A percentile compares a stretch with the other conserved stretches of the same genome.
phyloP scores from a whole-genome alignment of 2,888 invertebrate species.

The Epirrita christyi region DNA sequence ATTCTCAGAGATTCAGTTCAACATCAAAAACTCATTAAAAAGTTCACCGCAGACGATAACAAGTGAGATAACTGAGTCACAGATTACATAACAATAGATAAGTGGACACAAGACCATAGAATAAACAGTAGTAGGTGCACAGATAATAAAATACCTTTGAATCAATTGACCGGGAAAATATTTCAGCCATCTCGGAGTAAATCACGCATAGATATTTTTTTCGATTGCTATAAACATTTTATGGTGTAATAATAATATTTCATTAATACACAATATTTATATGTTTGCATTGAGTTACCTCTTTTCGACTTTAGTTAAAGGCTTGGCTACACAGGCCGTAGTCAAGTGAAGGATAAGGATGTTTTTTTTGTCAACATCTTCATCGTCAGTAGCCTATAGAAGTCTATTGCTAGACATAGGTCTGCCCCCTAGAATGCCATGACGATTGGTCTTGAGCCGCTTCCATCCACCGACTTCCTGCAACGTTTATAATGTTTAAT shows the following conservation, averaged over 20 bases:
- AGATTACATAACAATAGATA: conserved; percentile 1
- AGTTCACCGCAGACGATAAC: conserved; percentile 61
- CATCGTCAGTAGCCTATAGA: no score
- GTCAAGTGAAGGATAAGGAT: no score
- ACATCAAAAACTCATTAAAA: conserved; percentile 67
- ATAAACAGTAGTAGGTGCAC: neutral
- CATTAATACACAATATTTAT: conserved; percentile 72
- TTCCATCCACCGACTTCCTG: no score
- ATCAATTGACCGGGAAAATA: conserved; percentile 40
- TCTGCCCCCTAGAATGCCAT: no score
- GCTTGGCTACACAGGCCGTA: conserved; percentile 1
- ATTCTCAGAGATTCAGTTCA: conserved; percentile 26
- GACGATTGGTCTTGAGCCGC: no score
- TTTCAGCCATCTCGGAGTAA: conserved; percentile 36
- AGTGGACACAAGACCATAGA: conserved; percentile 6
- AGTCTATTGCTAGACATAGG: no score
- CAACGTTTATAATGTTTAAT: no score
- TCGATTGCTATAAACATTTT: conserved; percentile 55
- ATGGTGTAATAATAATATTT: conserved; percentile 67
- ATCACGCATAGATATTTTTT: conserved; percentile 35
- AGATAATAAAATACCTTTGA: conserved; percentile 23
- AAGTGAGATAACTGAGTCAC: conserved; percentile 34
- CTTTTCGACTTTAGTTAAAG: conserved; percentile 46
- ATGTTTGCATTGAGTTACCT: conserved; percentile 68
- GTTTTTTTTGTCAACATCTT: no score